These are phyloP conservation scores for Chunga burmeisteri DNA, from an alignment of 2,113 vertebrate genomes.

Conservation along the genomic window DNA sequence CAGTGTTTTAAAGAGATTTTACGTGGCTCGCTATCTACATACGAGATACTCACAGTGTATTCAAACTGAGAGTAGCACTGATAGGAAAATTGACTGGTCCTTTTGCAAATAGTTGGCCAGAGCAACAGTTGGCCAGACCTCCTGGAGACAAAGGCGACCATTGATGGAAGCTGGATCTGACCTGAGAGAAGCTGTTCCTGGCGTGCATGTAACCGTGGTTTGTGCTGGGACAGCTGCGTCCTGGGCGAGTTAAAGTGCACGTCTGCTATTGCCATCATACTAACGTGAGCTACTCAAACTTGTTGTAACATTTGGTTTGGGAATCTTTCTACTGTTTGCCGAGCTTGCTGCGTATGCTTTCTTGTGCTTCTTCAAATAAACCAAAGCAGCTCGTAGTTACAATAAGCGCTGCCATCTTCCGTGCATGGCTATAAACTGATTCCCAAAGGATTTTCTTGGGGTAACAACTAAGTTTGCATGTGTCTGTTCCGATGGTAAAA, in stretches of 20 bases:
- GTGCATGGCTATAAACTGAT: not conserved
- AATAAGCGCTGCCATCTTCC: not conserved
- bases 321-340: not conserved
- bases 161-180: not conserved
- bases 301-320: not conserved
- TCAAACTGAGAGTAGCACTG: not conserved
- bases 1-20: not conserved
- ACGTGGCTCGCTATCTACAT: not conserved
- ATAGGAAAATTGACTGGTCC: accelerated
- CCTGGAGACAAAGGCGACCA: not conserved
- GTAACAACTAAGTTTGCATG: not conserved
- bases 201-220: accelerated
- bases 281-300: accelerated
- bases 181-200: not conserved
- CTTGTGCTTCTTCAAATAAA: not conserved
- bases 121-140: not conserved
- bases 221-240: not conserved
- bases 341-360: not conserved
- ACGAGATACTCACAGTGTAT: not conserved
- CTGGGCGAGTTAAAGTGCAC: too few species aligned
- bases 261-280: accelerated
- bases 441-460: not conserved
- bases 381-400: not conserved
- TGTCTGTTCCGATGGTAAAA: not conserved
- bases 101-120: not conserved